Base-by-base conservation (phyloP, 2,888 invertebrate species). In the Pardosa pseudoannulata region DNA sequence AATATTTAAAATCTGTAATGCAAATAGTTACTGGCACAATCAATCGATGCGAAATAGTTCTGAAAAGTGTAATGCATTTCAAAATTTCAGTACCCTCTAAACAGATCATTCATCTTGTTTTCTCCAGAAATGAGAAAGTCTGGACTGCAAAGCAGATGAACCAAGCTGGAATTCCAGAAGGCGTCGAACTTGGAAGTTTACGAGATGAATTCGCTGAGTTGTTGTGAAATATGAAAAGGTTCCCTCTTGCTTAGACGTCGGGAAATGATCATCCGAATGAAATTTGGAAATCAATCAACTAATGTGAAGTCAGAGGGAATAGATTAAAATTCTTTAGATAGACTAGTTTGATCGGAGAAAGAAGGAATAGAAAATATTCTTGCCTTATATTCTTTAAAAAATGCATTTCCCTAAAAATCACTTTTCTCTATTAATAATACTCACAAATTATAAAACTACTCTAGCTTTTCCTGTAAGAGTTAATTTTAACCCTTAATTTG, bases 11-110 rank as follows among this genome's bases (percentile, higher is more conserved):
- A n/a, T n/a, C n/a, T n/a, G n/a, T n/a, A n/a, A 16, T 46, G 9
- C 9, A 13, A 46, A 46, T 46, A 46, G 41, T 46, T 46, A 46
- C 2, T 2, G 41, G 41, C 6, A 16, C 16, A 46, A 36, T 36
- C 11, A 7, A 2, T 46, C 41, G 2, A 2, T n/a, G 9, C 9
- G 16, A 46, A 46, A 46, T 46, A 46, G 41, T 46, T 46, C 16
- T 16, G 41, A 80, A 73, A 80, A n/a, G 28, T 28, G 46, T 67
- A 56, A 67, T 50, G 36, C 36, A 32, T 73, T 80, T 80, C 56
- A 80, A 80, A 80, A 50, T 73, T 73, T 64, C 32, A 56, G 11
- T 31, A 70, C 39, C 41, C 56, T 65, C 41, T 56, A n/a, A 27
- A 31, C n/a, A 62, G 70, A 28, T 16, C 39, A 62, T 79, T 41